Percentiles rank a stretch among this genome's conserved stretches.
Conservation (phyloP, 2,888 invertebrate species). For the Lasioglossum oenotherae region DNA sequence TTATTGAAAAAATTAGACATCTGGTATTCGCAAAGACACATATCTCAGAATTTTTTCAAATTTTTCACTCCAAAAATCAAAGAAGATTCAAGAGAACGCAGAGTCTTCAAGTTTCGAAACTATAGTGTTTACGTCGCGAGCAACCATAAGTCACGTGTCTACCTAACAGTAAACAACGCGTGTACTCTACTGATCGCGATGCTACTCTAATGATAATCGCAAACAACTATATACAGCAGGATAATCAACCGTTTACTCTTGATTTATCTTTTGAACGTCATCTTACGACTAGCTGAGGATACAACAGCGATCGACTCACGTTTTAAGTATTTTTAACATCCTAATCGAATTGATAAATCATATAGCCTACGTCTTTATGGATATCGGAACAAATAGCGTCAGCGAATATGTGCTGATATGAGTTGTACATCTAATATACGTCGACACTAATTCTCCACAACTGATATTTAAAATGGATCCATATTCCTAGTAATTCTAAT, state of each 20-base stretch:
- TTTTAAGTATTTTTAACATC: not conserved
- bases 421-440: not conserved
- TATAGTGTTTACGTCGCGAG: not conserved
- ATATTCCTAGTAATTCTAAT: not conserved
- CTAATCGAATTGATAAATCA: not conserved
- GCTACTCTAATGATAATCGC: not conserved
- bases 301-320: not conserved
- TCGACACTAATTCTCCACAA: not conserved
- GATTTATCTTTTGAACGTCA: not conserved
- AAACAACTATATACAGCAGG: not conserved
- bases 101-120: not conserved
- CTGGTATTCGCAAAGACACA: not conserved
- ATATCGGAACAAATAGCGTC: not conserved
- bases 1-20: not conserved
- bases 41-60: not conserved
- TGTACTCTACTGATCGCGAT: not conserved
- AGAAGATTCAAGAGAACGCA: not conserved
- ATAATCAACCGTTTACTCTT: not conserved
- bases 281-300: not conserved
- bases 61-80: not conserved
- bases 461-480: not conserved
- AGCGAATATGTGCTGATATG: not conserved
- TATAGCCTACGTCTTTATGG: not conserved
- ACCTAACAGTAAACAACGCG: not conserved
- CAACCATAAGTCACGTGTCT: not conserved